Base-by-base conservation (phyloP, 1,140 invertebrate genomes). In the Diploscapter pachys region DNA sequence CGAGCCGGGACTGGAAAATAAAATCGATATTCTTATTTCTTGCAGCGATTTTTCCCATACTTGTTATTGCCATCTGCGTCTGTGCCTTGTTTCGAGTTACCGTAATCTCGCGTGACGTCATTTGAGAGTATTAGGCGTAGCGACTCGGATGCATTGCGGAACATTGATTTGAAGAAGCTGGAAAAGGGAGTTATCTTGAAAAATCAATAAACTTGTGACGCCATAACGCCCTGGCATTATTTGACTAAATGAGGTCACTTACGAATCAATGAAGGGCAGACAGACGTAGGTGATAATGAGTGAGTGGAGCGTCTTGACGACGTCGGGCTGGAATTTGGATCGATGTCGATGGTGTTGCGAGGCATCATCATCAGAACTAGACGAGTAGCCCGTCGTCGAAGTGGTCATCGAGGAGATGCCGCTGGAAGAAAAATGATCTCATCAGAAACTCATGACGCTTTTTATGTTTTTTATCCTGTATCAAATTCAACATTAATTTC, bases 31-130 rank as follows among this genome's bases (percentile, higher is more conserved):
- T 68, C 52, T 68, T 68, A 52, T 55, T 68, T 68, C 11, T 74
- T 75, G 72, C 73, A 73, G 72, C 49, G 13, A 53, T 74, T 70
- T 53, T 74, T 75, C 70, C 52, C 71, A 75, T 53, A 75, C 52
- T 31, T 31, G 31, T 31, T 31, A 31, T 31, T 31, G 31, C 31
- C 31, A 31, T 31, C 31, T 31, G 31, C 31, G 31, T 31, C 31
- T 31, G 31, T 31, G 31, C 31, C 31, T 31, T 31, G 31, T 31
- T 31, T 31, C 31, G 31, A 31, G 31, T 31, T 31, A 31, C 31
- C 31, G 49, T 68, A 5, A 68, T n/a, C 52, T 68, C 66, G 11
- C 51, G 53, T 51, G 31, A 31, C 5, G 5, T 53, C 61, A 52
- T 51, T 55, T 11, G 61, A 69, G 61, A 63, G 61, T 13, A 72